These are phyloP conservation scores for Suillia variegata DNA, from an alignment of 2,888 invertebrate species.

Conservation along the genomic window DNA sequence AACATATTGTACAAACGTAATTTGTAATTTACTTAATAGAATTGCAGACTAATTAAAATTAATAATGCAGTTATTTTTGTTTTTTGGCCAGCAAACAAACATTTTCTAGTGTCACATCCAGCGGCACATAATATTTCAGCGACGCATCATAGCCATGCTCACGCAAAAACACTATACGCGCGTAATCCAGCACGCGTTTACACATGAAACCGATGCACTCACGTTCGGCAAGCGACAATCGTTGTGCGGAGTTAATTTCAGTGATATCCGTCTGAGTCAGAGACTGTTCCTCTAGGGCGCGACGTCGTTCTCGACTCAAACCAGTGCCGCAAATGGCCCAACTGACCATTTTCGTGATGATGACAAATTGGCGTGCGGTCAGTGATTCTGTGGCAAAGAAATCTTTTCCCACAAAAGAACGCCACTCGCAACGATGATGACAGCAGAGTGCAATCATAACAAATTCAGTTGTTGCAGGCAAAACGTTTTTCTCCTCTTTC, in stretches of 20 bases:
- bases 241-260: slow-evolving; percentile 32
- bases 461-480: slow-evolving; percentile 60
- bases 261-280: neutral
- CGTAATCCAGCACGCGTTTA: slow-evolving; percentile 79
- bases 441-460: slow-evolving; percentile 85
- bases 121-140: slow-evolving; percentile 71
- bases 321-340: slow-evolving; percentile 88
- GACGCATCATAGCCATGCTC: slow-evolving; percentile 66
- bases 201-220: slow-evolving; percentile 73
- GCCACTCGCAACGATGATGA: slow-evolving; percentile 83
- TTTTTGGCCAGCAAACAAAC: slow-evolving; percentile 70
- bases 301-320: slow-evolving; percentile 64
- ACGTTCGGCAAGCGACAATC: slow-evolving; percentile 62
- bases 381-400: slow-evolving; percentile 68
- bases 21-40: too few relatives aligned
- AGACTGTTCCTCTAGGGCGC: slow-evolving; percentile 42
- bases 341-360: slow-evolving; percentile 81
- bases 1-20: too few relatives aligned
- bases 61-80: too few relatives aligned
- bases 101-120: slow-evolving; percentile 76
- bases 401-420: slow-evolving; percentile 70
- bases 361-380: slow-evolving; percentile 69
- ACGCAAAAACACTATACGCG: slow-evolving; percentile 69
- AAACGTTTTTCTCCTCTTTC: slow-evolving; percentile 33
- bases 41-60: too few relatives aligned